These are phyloP conservation scores for Callinectes sapidus DNA, from an alignment of 2,888 invertebrate genomes.

Conservation along the genomic window DNA sequence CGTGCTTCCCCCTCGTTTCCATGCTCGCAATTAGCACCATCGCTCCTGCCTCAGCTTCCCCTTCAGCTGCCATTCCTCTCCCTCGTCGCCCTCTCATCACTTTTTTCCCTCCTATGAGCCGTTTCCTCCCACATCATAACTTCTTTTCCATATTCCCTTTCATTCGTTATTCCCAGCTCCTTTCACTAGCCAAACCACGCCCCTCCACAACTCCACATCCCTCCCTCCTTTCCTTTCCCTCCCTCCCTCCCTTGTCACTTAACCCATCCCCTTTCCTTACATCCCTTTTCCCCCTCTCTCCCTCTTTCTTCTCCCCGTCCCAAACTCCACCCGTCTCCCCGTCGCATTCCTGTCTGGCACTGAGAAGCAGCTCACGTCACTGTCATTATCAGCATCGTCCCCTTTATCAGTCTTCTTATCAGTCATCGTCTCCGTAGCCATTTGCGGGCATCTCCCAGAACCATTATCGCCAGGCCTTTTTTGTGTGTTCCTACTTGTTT, in stretches of 20 bases:
- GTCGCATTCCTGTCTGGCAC: conserved; percentile 33
- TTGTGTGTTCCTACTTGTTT: not conserved
- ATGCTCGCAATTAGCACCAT: conserved; percentile 9
- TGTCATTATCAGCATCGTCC: conserved; percentile 24
- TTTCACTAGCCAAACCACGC: conserved; percentile 23
- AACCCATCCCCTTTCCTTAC: conserved; percentile 1
- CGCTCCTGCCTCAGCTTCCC: not conserved
- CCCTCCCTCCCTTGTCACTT: conserved; percentile 5
- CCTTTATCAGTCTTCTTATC: conserved; percentile 11
- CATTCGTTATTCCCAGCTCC: conserved; percentile 6
- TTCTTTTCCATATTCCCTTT: conserved; percentile 31
- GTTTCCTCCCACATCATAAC: conserved; percentile 32
- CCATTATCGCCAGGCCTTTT: not conserved
- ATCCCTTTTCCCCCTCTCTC: not conserved
- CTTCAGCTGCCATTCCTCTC: conserved; percentile 1
- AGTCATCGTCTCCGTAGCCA: conserved; percentile 29
- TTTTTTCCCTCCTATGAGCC: not conserved
- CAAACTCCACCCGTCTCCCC: not conserved
- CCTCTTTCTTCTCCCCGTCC: not conserved
- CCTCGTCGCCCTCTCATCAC: not conserved
- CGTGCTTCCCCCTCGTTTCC: not conserved
- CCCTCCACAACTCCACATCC: conserved; percentile 11
- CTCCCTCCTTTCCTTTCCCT: conserved; percentile 14
- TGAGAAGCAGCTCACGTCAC: not conserved
- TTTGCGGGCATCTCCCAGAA: not conserved